phyloP scores from a whole-genome alignment of 2,888 invertebrate species.

The Tipula helvola region DNA sequence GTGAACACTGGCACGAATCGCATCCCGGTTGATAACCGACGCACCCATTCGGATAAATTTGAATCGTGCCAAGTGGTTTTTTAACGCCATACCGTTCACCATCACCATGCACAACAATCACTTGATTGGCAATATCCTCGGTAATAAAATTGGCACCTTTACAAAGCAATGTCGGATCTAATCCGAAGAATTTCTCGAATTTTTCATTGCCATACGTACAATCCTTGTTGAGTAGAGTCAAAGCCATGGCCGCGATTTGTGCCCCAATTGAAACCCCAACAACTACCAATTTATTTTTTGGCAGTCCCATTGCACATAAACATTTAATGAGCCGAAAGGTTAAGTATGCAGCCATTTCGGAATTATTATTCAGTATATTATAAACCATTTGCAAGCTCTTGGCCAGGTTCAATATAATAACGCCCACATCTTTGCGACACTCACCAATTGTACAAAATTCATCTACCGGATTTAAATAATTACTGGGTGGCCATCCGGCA shows the following conservation, averaged over 20 bases:
- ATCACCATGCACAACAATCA: neutral
- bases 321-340: neutral
- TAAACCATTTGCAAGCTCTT: neutral
- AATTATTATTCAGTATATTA: neutral
- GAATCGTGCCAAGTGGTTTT: neutral
- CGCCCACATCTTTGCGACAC: neutral
- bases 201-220: neutral
- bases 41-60: slow-evolving; percentile 11
- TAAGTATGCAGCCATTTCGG: neutral
- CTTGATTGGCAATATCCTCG: neutral
- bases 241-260: neutral
- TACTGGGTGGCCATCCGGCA: neutral
- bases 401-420: neutral
- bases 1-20: slow-evolving; percentile 8
- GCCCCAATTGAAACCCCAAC: neutral
- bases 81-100: neutral
- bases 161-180: neutral
- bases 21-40: neutral
- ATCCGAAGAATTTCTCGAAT: neutral
- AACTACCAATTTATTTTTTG: neutral
- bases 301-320: neutral
- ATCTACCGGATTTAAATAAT: neutral
- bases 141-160: neutral
- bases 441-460: neutral
- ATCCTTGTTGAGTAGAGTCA: neutral